Evolutionary conservation across 2,888 invertebrate genomes (phyloP).

Genomic region (Tipula helvola): DNA sequence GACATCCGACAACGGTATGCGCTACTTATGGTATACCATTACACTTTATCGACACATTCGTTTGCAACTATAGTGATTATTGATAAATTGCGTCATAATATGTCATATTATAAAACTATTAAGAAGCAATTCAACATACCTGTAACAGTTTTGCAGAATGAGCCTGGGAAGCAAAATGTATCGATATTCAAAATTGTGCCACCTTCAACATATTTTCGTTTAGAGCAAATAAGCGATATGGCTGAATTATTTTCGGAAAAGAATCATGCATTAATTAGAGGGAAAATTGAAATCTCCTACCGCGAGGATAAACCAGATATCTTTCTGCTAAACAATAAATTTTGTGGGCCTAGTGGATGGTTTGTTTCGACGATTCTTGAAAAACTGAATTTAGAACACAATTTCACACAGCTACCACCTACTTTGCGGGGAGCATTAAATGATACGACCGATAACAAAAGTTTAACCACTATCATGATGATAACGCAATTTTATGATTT

Average conservation of each 20-base stretch:
- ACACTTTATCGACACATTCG: too few species aligned
- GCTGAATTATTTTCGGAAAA: background rate
- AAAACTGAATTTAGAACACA: background rate
- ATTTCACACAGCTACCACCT: background rate
- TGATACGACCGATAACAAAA: background rate
- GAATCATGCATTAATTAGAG: background rate
- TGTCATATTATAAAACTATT: background rate
- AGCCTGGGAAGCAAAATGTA: too few species aligned
- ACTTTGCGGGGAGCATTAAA: background rate
- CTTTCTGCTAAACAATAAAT: background rate
- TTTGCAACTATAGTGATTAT: too few species aligned
- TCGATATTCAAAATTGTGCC: too few species aligned
- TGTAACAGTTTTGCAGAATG: too few species aligned
- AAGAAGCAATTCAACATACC: background rate
- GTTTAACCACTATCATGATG: background rate
- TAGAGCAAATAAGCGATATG: background rate
- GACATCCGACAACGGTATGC: too few species aligned
- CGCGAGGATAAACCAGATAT: background rate
- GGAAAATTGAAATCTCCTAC: background rate
- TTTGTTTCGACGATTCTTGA: background rate
- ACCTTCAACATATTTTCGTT: too few species aligned
- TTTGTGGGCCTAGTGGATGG: background rate
- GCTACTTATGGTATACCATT: too few species aligned
- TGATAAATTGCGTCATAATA: background rate
- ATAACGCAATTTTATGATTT: background rate